Conservation (phyloP, 1,140 invertebrate genomes). For the Pollicipes pollicipes region DNA sequence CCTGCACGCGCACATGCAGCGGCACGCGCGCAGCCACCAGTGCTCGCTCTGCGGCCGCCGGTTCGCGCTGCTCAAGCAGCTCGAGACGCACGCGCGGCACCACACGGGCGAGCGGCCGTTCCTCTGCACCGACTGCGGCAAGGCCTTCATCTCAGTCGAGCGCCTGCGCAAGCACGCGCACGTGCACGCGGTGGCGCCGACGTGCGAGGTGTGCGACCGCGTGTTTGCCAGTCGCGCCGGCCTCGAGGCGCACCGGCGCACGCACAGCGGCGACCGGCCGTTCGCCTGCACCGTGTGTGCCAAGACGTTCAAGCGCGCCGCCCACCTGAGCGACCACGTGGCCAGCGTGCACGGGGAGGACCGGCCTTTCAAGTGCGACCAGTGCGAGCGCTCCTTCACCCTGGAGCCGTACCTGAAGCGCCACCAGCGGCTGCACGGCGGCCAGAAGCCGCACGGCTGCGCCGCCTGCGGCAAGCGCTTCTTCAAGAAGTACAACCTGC, state of each 20-base stretch:
- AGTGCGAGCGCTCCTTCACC: conserved; percentile 10
- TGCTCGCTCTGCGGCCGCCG: conserved; percentile 24
- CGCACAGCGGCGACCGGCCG: conserved; percentile 19
- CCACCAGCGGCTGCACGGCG: conserved; percentile 14
- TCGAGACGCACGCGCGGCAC: conserved; percentile 18
- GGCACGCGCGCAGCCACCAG: conserved; percentile 12
- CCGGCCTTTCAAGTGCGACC: conserved; percentile 11
- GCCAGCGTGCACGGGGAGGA: not conserved
- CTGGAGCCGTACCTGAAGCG: conserved; percentile 13
- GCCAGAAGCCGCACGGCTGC: conserved; percentile 14
- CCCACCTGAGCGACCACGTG: conserved; percentile 4
- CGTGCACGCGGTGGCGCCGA: not conserved
- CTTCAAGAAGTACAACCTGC: conserved; percentile 17
- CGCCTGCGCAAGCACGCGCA: not conserved
- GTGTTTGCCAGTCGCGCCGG: conserved; percentile 12
- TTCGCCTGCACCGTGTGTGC: conserved; percentile 16
- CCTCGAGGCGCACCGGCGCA: conserved; percentile 17
- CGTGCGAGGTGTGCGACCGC: conserved; percentile 11
- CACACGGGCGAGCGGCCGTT: conserved; percentile 19
- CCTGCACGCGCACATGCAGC: not conserved
- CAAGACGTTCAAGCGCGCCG: conserved; percentile 39
- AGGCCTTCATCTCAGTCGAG: conserved; percentile 12
- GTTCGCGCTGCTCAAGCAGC: conserved; percentile 21
- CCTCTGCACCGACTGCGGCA: conserved; percentile 16
- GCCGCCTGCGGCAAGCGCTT: conserved; percentile 12